phyloP scores from a whole-genome alignment of 2,797 vertebrate genomes.

The Phrynocephalus forsythii region DNA sequence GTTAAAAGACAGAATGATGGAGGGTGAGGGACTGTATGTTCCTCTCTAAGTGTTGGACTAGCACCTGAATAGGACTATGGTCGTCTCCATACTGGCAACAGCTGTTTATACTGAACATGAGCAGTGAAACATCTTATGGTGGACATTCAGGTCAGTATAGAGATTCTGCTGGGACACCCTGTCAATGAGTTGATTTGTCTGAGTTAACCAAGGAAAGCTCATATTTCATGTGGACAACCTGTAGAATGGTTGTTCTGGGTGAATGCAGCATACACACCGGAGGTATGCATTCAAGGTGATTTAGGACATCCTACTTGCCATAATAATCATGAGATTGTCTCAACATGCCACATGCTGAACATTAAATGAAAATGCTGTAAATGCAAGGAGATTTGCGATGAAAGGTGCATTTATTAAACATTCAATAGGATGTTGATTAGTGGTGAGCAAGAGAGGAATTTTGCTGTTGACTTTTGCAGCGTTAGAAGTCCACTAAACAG shows the following conservation, averaged over 20 bases:
- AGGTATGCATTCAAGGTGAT: too few relatives aligned
- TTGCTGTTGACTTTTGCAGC: background rate
- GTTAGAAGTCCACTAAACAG: background rate
- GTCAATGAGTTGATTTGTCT: background rate
- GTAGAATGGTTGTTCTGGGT: background rate
- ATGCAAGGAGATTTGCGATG: background rate
- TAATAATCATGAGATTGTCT: background rate
- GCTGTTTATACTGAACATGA: too few relatives aligned
- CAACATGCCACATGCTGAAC: background rate
- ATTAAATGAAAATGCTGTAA: background rate
- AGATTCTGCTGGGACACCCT: background rate
- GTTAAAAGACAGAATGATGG: too few relatives aligned
- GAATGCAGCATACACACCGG: background rate
- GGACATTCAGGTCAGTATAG: background rate
- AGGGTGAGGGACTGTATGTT: too few relatives aligned
- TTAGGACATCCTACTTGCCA: background rate
- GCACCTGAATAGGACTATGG: too few relatives aligned
- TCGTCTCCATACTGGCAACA: too few relatives aligned
- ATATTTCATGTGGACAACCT: background rate
- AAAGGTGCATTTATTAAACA: slow-evolving; percentile 3
- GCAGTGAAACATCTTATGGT: too few relatives aligned
- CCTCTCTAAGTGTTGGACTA: too few relatives aligned
- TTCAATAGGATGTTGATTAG: background rate
- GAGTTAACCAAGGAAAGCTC: background rate
- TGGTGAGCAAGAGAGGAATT: background rate